phyloP scores from a whole-genome alignment of 1,140 invertebrate species.

The Ceratitis capitata region DNA sequence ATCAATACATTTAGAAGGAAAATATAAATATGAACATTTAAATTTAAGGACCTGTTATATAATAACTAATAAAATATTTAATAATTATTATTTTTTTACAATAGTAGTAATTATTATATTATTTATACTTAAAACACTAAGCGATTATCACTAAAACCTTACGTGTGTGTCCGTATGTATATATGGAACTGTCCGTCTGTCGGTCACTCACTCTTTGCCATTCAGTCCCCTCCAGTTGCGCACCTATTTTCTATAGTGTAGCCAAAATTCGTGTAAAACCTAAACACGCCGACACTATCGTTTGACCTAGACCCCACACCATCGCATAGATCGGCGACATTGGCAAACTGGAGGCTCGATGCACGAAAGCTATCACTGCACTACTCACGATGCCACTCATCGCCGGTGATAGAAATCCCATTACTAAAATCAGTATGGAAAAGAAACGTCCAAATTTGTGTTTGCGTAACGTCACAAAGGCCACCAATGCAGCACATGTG shows the following conservation, averaged over 20 bases:
- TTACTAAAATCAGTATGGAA: slow-evolving; percentile 84
- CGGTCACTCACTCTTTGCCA: slow-evolving; percentile 15
- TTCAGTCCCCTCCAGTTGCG: not conserved
- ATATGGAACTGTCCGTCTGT: slow-evolving; percentile 36
- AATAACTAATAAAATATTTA: not conserved
- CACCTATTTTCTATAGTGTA: slow-evolving; percentile 75
- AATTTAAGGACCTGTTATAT: not conserved
- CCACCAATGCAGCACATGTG: slow-evolving; percentile 87
- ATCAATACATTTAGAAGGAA: not conserved
- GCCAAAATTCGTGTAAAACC: slow-evolving; percentile 93
- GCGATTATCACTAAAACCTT: slow-evolving; percentile 14
- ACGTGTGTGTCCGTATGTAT: slow-evolving; percentile 24
- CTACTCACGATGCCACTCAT: slow-evolving; percentile 90
- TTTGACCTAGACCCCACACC: slow-evolving; percentile 93
- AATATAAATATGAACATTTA: not conserved
- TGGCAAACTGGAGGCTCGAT: slow-evolving; percentile 84
- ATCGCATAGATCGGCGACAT: slow-evolving; percentile 92
- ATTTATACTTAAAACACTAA: slow-evolving; percentile 9
- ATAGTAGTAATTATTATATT: slow-evolving; percentile 8
- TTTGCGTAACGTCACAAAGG: slow-evolving; percentile 88
- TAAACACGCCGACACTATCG: slow-evolving; percentile 84
- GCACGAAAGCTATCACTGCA: slow-evolving; percentile 93
- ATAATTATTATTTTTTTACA: not conserved
- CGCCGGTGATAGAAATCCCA: slow-evolving; percentile 86
- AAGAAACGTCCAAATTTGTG: slow-evolving; percentile 95